These are phyloP conservation scores for Drosophila robusta DNA, from an alignment of 2,888 invertebrate species.

Conservation along the genomic window DNA sequence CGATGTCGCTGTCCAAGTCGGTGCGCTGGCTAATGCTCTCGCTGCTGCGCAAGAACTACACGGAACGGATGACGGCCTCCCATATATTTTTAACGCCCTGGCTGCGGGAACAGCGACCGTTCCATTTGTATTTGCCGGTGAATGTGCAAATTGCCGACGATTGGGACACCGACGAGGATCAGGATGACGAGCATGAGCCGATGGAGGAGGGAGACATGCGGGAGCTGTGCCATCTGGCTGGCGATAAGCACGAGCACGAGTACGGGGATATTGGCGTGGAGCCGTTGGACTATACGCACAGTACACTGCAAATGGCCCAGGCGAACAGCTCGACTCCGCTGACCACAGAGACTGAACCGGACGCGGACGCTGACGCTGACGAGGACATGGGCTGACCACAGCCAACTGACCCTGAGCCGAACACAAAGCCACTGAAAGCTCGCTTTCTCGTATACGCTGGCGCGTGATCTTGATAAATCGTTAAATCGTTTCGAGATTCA, in stretches of 20 bases:
- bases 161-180: conserved; percentile 62
- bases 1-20: conserved; percentile 74
- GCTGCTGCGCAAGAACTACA: conserved; percentile 79
- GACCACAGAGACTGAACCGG: conserved; percentile 10
- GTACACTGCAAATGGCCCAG: conserved; percentile 62
- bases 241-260: conserved; percentile 48
- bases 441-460: conserved; percentile 59
- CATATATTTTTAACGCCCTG: conserved; percentile 81
- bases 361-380: conserved; percentile 39
- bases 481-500: conserved; percentile 25
- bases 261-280: conserved; percentile 72
- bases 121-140: conserved; percentile 80
- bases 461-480: conserved; percentile 48
- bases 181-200: conserved; percentile 44
- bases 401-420: conserved; percentile 6
- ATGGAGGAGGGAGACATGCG: conserved; percentile 36
- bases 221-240: conserved; percentile 41
- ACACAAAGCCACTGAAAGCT: conserved; percentile 44
- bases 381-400: conserved; percentile 73
- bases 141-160: conserved; percentile 78
- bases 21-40: conserved; percentile 80
- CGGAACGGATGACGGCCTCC: conserved; percentile 79
- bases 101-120: conserved; percentile 80
- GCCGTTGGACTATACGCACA: conserved; percentile 74
- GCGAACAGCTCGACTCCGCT: conserved; percentile 19